Evolutionary conservation across 2,113 vertebrate species (phyloP).

Genomic region (Gavialis gangeticus): DNA sequence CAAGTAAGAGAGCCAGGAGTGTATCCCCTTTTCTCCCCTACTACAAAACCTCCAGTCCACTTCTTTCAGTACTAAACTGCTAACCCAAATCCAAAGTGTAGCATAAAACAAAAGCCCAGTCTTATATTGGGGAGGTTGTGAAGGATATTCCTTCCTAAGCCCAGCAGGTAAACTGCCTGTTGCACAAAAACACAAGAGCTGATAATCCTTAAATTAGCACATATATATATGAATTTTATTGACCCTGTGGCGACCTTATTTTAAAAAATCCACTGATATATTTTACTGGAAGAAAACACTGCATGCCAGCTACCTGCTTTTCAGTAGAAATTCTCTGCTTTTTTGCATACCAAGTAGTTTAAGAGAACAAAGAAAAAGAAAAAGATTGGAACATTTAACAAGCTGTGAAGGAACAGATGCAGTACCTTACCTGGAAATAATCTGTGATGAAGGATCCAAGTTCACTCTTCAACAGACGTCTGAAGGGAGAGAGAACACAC

Average conservation of each 20-base stretch:
- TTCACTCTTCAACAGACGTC: conserved; percentile 93
- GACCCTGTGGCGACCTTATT: not conserved
- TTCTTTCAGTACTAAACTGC: not conserved
- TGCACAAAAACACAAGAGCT: not conserved
- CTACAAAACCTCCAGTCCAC: not conserved
- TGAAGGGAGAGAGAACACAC: conserved; percentile 75
- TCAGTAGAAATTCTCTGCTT: not conserved
- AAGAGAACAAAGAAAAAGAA: conserved; percentile 6
- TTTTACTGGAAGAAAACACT: not conserved
- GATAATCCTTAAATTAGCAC: not conserved
- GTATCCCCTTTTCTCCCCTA: not conserved
- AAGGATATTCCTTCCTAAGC: not conserved
- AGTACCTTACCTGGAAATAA: conserved; percentile 91
- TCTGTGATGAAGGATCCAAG: conserved; percentile 96
- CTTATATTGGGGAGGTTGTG: not conserved
- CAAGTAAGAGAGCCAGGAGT: not conserved
- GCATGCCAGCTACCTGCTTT: not conserved
- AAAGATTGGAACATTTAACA: conserved; percentile 2
- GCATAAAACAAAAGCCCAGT: not conserved
- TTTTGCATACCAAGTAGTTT: not conserved
- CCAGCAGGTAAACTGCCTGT: not conserved
- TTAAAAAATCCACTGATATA: not conserved
- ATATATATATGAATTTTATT: not conserved
- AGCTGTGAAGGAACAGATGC: not conserved
- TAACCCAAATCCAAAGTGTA: not conserved